Conservation (phyloP, 2,888 invertebrate genomes). For the Tubulanus polymorphus region DNA sequence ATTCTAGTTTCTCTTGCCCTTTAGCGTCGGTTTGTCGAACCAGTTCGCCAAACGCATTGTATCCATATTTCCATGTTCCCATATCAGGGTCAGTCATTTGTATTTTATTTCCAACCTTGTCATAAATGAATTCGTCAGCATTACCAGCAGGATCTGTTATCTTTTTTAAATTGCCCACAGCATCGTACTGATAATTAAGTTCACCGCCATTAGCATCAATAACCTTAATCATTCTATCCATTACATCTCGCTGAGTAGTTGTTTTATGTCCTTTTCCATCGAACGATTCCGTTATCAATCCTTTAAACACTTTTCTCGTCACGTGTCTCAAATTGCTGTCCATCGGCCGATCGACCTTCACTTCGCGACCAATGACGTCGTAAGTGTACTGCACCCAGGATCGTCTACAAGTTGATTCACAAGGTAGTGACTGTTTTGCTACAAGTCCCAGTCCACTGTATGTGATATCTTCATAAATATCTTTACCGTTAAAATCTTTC, state of each 20-base stretch:
- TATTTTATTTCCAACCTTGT: conserved; percentile 9
- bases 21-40: conserved; percentile 8
- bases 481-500: conserved; percentile 7
- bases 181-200: conserved; percentile 9
- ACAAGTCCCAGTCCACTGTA: conserved; percentile 5
- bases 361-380: conserved; percentile 8
- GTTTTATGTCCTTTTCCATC: background rate
- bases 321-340: background rate
- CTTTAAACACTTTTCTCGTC: background rate
- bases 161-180: conserved; percentile 10
- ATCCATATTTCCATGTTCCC: conserved; percentile 9
- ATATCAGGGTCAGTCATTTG: conserved; percentile 11
- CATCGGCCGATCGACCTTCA: conserved; percentile 5
- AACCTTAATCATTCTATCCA: conserved; percentile 9
- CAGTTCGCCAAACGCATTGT: conserved; percentile 13
- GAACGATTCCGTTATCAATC: background rate
- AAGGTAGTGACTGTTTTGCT: conserved; percentile 12
- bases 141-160: conserved; percentile 6
- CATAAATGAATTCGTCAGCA: conserved; percentile 8
- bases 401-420: background rate
- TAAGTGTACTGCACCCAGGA: conserved; percentile 8
- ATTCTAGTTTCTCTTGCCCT: conserved; percentile 3
- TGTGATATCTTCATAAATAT: conserved; percentile 7
- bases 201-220: conserved; percentile 6
- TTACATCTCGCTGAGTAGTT: background rate